Evolutionary conservation across 2,797 vertebrate genomes (phyloP).

Genomic region (Enteromius fasciolatus): DNA sequence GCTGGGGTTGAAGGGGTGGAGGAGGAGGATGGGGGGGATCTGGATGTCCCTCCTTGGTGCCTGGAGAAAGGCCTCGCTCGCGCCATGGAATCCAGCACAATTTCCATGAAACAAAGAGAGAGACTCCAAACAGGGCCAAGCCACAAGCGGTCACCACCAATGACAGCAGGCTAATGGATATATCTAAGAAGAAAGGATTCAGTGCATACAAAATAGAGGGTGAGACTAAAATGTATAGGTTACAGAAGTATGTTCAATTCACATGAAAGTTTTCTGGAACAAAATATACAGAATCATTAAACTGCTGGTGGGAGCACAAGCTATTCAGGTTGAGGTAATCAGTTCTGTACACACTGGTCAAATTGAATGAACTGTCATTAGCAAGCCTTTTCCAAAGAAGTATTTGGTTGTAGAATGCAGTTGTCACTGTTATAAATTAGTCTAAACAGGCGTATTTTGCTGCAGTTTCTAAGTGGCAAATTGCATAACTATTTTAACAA

Average conservation of each 20-base stretch:
- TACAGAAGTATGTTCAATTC: background rate
- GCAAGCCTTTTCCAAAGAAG: background rate
- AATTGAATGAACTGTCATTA: background rate
- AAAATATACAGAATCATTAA: background rate
- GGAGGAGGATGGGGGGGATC: constrained; percentile 66
- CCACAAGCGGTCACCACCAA: constrained; percentile 96
- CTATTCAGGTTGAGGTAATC: too few species aligned
- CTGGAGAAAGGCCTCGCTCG: constrained; percentile 85
- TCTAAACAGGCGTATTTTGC: background rate
- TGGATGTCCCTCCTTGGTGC: constrained; percentile 83
- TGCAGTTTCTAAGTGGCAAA: background rate
- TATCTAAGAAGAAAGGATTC: constrained; percentile 75
- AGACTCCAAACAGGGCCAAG: constrained; percentile 94
- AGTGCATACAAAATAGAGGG: background rate
- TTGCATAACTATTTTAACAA: background rate
- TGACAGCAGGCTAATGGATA: constrained; percentile 94
- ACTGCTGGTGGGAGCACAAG: background rate
- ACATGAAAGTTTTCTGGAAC: background rate
- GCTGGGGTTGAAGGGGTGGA: constrained; percentile 76
- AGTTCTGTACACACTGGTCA: background rate
- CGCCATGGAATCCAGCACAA: constrained; percentile 99
- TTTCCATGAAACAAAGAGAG: constrained; percentile 98
- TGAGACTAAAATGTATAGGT: background rate
- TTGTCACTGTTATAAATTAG: background rate
- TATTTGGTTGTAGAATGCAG: background rate